These are phyloP conservation scores for Eulithis testata DNA, from an alignment of 2,888 invertebrate species.

Conservation along the genomic window DNA sequence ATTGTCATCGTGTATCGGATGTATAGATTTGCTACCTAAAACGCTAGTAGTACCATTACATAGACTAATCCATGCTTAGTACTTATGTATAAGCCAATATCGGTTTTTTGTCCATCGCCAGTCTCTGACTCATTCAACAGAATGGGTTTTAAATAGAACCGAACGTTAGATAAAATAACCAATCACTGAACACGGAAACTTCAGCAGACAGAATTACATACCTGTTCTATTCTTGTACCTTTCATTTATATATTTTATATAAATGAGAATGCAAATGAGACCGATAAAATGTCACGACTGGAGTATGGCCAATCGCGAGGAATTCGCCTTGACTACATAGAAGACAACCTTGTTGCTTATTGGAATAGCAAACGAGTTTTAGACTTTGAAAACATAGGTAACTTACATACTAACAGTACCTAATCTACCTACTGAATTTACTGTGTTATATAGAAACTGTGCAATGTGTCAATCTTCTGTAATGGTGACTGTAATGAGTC, in stretches of 20 bases:
- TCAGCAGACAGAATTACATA: constrained; percentile 45
- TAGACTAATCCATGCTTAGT: no score
- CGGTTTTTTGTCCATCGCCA: constrained; percentile 65
- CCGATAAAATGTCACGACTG: constrained; percentile 48
- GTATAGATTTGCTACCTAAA: not conserved
- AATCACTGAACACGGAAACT: constrained; percentile 58
- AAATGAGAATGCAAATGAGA: constrained; percentile 41
- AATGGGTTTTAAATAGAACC: constrained; percentile 66
- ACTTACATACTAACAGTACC: constrained; percentile 14
- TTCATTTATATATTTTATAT: constrained; percentile 39
- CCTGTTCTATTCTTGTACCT: constrained; percentile 49
- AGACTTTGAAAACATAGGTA: constrained; percentile 20
- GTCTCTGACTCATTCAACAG: constrained; percentile 68
- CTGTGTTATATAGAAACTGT: constrained; percentile 29
- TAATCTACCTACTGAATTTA: constrained; percentile 10
- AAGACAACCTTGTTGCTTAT: constrained; percentile 68
- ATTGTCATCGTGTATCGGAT: constrained; percentile 19
- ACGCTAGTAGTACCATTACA: no score
- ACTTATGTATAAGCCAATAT: constrained; percentile 39
- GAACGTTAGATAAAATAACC: constrained; percentile 52
- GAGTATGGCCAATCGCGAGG: constrained; percentile 59
- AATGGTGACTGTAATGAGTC: constrained; percentile 39
- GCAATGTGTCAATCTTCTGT: constrained; percentile 28
- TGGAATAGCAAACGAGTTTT: constrained; percentile 64
- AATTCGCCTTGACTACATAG: constrained; percentile 72